A percentile compares a stretch with the other conserved stretches of the same genome.
Evolutionary conservation across 2,888 invertebrate genomes (phyloP).

Genomic region (Plebejus anna): DNA sequence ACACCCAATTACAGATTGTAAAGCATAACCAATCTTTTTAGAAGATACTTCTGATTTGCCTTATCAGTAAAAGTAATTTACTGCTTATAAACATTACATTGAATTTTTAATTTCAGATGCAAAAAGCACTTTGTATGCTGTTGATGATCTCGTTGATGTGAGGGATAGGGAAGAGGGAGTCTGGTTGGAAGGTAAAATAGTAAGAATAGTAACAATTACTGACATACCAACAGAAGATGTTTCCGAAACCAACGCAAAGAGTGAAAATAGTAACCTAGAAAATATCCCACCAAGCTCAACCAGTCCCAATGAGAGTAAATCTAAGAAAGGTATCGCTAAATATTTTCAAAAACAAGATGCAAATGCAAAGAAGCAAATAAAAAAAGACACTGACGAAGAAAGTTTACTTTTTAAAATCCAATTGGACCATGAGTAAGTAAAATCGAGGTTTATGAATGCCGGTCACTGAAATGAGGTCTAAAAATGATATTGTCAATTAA

Average conservation of each 20-base stretch:
- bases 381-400: constrained; percentile 37
- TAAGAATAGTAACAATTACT: constrained; percentile 71
- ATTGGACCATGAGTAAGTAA: constrained; percentile 59
- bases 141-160: constrained; percentile 85
- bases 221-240: constrained; percentile 36
- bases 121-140: constrained; percentile 70
- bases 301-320: constrained; percentile 40
- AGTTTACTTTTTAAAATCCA: constrained; percentile 69
- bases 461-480: background rate
- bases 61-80: too few relatives aligned
- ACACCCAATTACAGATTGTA: too few relatives aligned
- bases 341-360: constrained; percentile 51
- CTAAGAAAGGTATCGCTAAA: constrained; percentile 51
- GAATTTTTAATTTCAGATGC: constrained; percentile 51
- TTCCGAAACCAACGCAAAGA: constrained; percentile 26
- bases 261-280: constrained; percentile 49
- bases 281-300: constrained; percentile 48
- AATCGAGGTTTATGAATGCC: too few relatives aligned
- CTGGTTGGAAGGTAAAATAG: constrained; percentile 86
- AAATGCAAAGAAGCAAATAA: constrained; percentile 44
- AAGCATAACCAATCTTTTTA: too few relatives aligned
- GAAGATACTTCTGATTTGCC: too few relatives aligned
- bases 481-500: background rate
- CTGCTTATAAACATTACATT: background rate
- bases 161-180: constrained; percentile 81